Evolutionary conservation across 2,113 vertebrate genomes (phyloP).

Genomic region (Sardina pilchardus): DNA sequence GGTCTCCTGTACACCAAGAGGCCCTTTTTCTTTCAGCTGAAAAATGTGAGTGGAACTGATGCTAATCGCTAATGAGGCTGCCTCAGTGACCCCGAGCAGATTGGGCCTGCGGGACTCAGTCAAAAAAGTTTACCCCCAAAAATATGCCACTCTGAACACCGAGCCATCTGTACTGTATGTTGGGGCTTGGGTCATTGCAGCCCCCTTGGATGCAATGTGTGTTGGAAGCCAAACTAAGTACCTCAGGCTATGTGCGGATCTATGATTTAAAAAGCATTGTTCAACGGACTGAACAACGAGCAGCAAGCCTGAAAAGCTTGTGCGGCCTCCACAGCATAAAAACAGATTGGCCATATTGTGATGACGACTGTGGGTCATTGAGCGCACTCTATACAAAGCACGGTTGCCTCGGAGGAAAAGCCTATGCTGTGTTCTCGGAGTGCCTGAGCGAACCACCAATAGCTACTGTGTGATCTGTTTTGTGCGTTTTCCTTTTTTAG

Average conservation of each 20-base stretch:
- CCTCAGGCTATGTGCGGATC: neutral
- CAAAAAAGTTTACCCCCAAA: constrained; percentile 10
- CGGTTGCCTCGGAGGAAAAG: neutral
- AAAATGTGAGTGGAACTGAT: neutral
- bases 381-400: neutral
- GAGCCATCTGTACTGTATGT: constrained; percentile 1
- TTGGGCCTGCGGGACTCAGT: neutral
- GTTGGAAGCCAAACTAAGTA: neutral
- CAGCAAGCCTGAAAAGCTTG: neutral
- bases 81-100: neutral
- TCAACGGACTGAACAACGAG: neutral
- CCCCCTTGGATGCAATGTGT: neutral
- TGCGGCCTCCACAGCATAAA: neutral
- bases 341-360: neutral
- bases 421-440: neutral
- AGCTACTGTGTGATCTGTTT: neutral
- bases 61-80: neutral
- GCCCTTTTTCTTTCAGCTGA: neutral
- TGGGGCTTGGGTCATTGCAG: neutral
- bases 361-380: neutral
- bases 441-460: neutral
- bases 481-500: neutral
- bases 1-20: neutral
- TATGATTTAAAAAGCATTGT: neutral
- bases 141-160: neutral